Evolutionary conservation across 2,888 invertebrate genomes (phyloP), one percentile per base, ranked within the genome.

Genomic region (Pardosa pseudoannulata): DNA sequence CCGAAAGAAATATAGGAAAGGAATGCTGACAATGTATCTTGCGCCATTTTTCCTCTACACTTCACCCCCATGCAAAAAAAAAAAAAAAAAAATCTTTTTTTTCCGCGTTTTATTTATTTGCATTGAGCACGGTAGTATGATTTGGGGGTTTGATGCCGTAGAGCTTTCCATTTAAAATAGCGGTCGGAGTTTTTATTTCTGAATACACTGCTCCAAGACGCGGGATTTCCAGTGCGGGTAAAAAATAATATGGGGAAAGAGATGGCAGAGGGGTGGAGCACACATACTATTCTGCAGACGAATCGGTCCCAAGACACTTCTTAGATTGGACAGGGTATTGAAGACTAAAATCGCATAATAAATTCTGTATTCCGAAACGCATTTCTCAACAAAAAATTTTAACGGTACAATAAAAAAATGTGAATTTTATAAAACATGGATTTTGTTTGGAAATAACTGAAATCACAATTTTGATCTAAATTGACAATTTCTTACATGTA

Each of bases 111-210:
- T 83, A 76, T 72, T 83, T 83, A 50, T 75, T 76, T 72, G 50
- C 31, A 71, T 72, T 71, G 72, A 76, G 50, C 67, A 36, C 39
- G 72, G 36, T 76, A 65, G 76, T 76, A 71, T 83, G 82, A 83
- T 83, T 83, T 83, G 76, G n/a, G 65, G 75, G 64, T 72, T 83
- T 50, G 82, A 76, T 46, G 76, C 76, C 65, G 64, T 64, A 65
- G 78, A 67, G 72, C 83, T 73, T 83, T 83, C 78, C 68, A 78
- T 83, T 82, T 73, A 83, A 73, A 78, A 78, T 50, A 65, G 72
- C 72, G 67, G 73, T 67, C 68, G 56, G 28, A 36, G 32, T 72
- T 78, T n/a, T 72, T 73, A 64, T 73, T 73, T 72, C 56, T 67
- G 29, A 67, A 31, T 23, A 36, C 23, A 13, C 67, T 67, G 9